Evolutionary conservation across 2,113 vertebrate species (phyloP).

Genomic region (Chiloscyllium plagiosum): DNA sequence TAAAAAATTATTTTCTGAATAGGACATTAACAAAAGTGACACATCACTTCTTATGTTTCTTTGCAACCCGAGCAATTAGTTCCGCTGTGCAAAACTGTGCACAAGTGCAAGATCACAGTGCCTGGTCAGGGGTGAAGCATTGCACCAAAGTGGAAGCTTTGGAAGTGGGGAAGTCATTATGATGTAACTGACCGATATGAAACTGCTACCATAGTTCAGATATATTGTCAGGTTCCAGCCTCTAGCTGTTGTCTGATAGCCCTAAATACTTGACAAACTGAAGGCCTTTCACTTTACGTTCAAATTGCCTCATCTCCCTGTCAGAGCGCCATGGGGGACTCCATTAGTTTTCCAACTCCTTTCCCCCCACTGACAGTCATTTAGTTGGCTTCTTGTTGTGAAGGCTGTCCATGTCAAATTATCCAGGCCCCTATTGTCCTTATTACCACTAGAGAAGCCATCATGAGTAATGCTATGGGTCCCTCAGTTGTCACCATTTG

Average conservation of each 20-base stretch:
- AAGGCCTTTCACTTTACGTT: constrained; percentile 76
- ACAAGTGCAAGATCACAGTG: constrained; percentile 54
- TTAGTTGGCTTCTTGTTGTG: constrained; percentile 74
- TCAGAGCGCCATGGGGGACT: constrained; percentile 88
- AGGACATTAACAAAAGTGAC: constrained; percentile 18
- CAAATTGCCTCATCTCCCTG: constrained; percentile 85
- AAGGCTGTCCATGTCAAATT: constrained; percentile 96
- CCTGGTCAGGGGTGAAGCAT: constrained; percentile 48
- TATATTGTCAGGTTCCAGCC: constrained; percentile 70
- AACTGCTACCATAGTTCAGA: constrained; percentile 66
- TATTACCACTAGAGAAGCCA: constrained; percentile 88
- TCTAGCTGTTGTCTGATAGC: constrained; percentile 79
- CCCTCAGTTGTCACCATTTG: constrained; percentile 98
- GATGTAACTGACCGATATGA: constrained; percentile 66
- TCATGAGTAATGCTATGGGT: constrained; percentile 95
- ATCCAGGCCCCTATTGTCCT: constrained; percentile 90
- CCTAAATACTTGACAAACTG: constrained; percentile 84
- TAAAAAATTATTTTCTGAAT: not conserved
- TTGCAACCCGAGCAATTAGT: constrained; percentile 50
- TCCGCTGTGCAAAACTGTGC: constrained; percentile 56
- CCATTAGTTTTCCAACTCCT: constrained; percentile 81
- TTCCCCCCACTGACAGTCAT: constrained; percentile 75
- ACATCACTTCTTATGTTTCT: constrained; percentile 41
- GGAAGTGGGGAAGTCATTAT: constrained; percentile 57
- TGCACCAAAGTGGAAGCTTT: constrained; percentile 58